Percentiles rank a stretch among this genome's conserved stretches.
phyloP scores from a whole-genome alignment of 2,113 vertebrate genomes.

The Cariama cristata region DNA sequence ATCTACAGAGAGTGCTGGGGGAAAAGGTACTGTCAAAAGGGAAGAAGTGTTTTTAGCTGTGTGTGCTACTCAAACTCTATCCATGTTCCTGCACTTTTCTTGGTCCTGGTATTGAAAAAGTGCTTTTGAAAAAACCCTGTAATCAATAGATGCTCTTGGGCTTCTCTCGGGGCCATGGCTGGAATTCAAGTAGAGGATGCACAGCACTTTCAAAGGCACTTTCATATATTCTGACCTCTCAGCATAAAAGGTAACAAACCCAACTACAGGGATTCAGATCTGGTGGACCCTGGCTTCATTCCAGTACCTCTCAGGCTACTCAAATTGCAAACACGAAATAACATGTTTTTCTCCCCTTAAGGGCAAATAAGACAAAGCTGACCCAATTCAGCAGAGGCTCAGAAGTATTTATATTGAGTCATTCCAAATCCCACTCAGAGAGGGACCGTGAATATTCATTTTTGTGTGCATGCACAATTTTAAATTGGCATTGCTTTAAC shows the following conservation, averaged over 20 bases:
- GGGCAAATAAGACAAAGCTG: constrained; percentile 31
- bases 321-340: constrained; percentile 1
- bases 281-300: background rate
- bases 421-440: background rate
- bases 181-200: constrained; percentile 19
- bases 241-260: constrained; percentile 32
- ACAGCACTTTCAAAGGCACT: constrained; percentile 47
- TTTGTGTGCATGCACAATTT: background rate
- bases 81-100: background rate
- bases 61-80: background rate
- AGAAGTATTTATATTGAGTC: background rate
- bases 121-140: constrained; percentile 10
- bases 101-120: constrained; percentile 3
- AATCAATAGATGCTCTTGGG: constrained; percentile 55
- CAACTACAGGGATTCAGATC: background rate
- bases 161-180: constrained; percentile 35
- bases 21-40: background rate
- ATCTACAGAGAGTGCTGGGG: background rate
- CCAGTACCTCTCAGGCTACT: background rate
- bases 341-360: background rate
- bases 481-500: background rate
- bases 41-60: background rate
- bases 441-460: background rate
- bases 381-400: background rate
- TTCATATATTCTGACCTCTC: constrained; percentile 39